Conservation (phyloP, 30 jellyfish, hydroid and myxozoan genomes). For the Mastigias papua region DNA sequence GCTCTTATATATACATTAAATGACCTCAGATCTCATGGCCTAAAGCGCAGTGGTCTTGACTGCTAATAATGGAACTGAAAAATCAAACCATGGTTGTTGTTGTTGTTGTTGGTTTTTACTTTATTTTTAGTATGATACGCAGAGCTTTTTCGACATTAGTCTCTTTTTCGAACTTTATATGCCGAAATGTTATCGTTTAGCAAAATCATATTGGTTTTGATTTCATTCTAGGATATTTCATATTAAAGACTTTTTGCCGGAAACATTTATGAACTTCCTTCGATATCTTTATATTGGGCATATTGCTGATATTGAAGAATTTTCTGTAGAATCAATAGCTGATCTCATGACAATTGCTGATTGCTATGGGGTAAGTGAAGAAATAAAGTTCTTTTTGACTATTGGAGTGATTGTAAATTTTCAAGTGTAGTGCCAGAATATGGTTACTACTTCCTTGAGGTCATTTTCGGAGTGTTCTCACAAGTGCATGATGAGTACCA, state of each 20-base stretch:
- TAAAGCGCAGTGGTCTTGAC: too few species aligned
- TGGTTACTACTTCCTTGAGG: neutral
- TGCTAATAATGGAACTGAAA: too few species aligned
- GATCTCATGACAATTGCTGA: constrained; percentile 54
- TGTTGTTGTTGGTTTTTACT: too few species aligned
- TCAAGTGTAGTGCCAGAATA: neutral
- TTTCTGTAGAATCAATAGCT: constrained; percentile 22
- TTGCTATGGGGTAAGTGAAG: constrained; percentile 58
- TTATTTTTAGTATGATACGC: too few species aligned
- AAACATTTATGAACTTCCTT: constrained; percentile 29
- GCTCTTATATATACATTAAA: too few species aligned
- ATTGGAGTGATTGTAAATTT: neutral
- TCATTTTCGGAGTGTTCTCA: too few species aligned
- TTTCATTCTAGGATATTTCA: constrained; percentile 38
- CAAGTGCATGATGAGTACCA: too few species aligned
- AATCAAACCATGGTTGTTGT: too few species aligned
- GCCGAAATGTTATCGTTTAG: too few species aligned
- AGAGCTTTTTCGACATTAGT: too few species aligned
- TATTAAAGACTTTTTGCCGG: constrained; percentile 46
- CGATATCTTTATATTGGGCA: constrained; percentile 48
- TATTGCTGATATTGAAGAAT: neutral
- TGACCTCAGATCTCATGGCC: too few species aligned
- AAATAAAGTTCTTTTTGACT: neutral
- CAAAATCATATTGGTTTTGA: neutral
- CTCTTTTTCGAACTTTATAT: too few species aligned